Percentiles rank a stretch among this genome's conserved stretches.
phyloP scores from a whole-genome alignment of 2,797 vertebrate species.

The Tarsius wallacei region DNA sequence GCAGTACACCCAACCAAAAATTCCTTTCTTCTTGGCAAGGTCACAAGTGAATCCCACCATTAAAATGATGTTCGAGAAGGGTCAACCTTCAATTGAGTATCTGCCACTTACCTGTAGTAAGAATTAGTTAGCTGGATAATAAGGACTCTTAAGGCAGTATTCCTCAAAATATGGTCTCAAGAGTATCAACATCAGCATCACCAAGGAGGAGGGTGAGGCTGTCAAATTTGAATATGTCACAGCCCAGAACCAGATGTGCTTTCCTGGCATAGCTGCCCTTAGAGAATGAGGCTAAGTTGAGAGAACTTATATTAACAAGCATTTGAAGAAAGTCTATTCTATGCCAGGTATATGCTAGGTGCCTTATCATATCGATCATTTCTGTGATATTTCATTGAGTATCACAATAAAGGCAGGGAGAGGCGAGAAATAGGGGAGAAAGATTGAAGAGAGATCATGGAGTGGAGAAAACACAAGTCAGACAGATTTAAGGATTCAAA shows the following conservation, averaged over 20 bases:
- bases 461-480: neutral
- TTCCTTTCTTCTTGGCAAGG: neutral
- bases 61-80: neutral
- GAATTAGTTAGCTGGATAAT: neutral
- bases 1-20: neutral
- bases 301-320: neutral
- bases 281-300: neutral
- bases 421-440: neutral
- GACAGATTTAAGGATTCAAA: conserved; percentile 3
- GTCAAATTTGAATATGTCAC: neutral
- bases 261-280: neutral
- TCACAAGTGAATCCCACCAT: neutral
- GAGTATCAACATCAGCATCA: neutral
- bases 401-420: neutral
- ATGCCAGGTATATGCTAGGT: neutral
- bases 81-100: neutral
- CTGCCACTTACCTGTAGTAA: conserved; percentile 18
- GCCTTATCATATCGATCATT: neutral
- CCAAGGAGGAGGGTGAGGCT: neutral
- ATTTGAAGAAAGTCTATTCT: neutral
- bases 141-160: neutral
- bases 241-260: neutral
- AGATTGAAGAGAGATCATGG: neutral
- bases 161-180: neutral
- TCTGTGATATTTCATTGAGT: neutral